Evolutionary conservation across 1,140 invertebrate genomes (phyloP), one percentile per base, ranked within the genome.

Genomic region (Zaprionus davidi): DNA sequence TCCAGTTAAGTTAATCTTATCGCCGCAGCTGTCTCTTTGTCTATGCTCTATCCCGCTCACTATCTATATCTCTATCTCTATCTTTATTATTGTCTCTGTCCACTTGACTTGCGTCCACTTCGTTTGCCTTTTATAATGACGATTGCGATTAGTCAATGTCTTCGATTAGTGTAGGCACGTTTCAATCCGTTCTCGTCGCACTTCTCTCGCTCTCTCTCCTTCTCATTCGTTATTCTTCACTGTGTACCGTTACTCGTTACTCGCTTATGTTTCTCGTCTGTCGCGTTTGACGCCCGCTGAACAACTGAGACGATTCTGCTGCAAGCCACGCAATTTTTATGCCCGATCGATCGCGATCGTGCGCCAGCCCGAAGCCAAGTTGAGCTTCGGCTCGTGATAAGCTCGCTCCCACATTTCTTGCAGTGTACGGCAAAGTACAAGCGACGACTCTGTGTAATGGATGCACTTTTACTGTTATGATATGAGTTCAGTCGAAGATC

Each of bases 1-100:
- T 41, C 26, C 26, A 22, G 62, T 84, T 83, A 72, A 69, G 70
- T 76, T 88, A 88, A 88, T 88, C 84, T 88, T 81, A 88, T 87
- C 82, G 79, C 44, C 13, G 31, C 59, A 66, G 51, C 71, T 71
- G 56, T 79, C 67, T 63, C 38, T 59, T 20, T 49, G 22, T 67
- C 31, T 53, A 13, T 34, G 44, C 28, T 67, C 31, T 53, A 13
- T 46, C 56, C 31, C 12, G 26, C 9, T 49, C 13, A 28, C 17
- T 20, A 20, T 38, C 36, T 53, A 22, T 38, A 53, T 26, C 60
- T 59, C 28, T 72, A 53, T 34, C 49, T 65, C 22, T 62, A 15
- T 41, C 34, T 22, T 26, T 58, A 17, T 46, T 17, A 46, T 46
- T 46, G 53, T 55, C 22, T 22, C n/a, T 36, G 55, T 67, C 36